A percentile compares a stretch with the other conserved stretches of the same genome.
These are phyloP conservation scores for Acanthaster planci DNA, from an alignment of 35 echinoderm and acorn worm genomes.

Conservation along the genomic window DNA sequence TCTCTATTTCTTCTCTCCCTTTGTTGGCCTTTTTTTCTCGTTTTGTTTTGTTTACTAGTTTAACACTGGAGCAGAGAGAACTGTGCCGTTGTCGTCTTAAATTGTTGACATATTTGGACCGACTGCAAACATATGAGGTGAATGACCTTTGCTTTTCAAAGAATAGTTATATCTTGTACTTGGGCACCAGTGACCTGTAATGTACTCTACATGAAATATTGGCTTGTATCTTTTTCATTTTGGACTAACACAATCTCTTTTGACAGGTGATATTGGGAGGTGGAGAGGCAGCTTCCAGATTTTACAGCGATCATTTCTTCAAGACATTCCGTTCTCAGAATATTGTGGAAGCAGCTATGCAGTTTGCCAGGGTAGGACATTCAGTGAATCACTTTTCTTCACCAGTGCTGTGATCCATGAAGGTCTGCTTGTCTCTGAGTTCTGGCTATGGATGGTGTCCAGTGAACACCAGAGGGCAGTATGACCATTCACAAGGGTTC, in stretches of 20 bases:
- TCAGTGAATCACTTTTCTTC: neutral
- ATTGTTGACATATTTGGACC: constrained; percentile 79
- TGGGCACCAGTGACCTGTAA: no score
- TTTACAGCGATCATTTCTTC: constrained; percentile 77
- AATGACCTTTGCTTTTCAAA: no score
- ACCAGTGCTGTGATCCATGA: no score
- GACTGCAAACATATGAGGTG: constrained; percentile 96
- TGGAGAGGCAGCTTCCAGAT: constrained; percentile 67
- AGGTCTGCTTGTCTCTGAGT: no score
- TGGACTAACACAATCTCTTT: no score
- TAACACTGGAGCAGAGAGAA: constrained; percentile 89
- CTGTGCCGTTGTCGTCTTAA: constrained; percentile 78
- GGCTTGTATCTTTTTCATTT: no score
- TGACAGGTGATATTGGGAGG: constrained; percentile 88
- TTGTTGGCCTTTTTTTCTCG: neutral
- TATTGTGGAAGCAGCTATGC: constrained; percentile 91
- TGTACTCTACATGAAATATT: no score
- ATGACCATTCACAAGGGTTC: no score
- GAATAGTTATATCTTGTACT: no score
- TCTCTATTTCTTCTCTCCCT: neutral
- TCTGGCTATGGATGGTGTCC: no score
- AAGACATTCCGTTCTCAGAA: constrained; percentile 82
- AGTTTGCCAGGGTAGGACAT: constrained; percentile 81
- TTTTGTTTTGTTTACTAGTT: constrained; percentile 53
- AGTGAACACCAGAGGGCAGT: neutral